These are phyloP conservation scores for Parnassius glacialis DNA, from an alignment of 2,888 invertebrate species.

Conservation along the genomic window DNA sequence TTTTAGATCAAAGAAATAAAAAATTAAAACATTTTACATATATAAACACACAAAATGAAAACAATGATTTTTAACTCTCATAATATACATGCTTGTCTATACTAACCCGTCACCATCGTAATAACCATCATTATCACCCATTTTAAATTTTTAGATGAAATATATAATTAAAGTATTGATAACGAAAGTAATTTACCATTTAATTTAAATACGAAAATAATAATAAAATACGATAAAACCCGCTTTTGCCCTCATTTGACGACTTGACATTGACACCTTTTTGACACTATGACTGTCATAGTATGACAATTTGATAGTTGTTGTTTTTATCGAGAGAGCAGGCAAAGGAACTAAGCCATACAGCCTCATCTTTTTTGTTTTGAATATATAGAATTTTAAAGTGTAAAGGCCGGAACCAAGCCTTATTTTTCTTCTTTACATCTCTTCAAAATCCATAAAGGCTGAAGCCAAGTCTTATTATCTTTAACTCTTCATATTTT, in stretches of 20 bases:
- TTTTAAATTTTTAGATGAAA: conserved; percentile 38
- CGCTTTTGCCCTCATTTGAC: conserved; percentile 24
- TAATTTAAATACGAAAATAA: conserved; percentile 34
- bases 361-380: too few relatives aligned
- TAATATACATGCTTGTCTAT: conserved; percentile 40
- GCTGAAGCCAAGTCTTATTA: too few relatives aligned
- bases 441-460: too few relatives aligned
- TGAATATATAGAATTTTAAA: too few relatives aligned
- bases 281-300: too few relatives aligned
- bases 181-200: conserved; percentile 50
- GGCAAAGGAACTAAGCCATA: too few relatives aligned
- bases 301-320: too few relatives aligned
- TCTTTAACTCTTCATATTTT: too few relatives aligned
- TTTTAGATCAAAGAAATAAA: background rate
- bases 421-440: too few relatives aligned
- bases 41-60: background rate
- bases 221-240: conserved; percentile 24
- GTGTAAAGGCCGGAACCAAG: too few relatives aligned
- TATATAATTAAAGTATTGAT: conserved; percentile 30
- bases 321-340: too few relatives aligned
- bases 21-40: background rate
- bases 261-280: background rate
- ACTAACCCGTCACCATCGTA: conserved; percentile 78
- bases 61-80: too few relatives aligned
- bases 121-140: conserved; percentile 73